Evolutionary conservation across 2,113 vertebrate genomes (phyloP), one percentile per base, ranked within the genome.

Genomic region (Petromus typicus): DNA sequence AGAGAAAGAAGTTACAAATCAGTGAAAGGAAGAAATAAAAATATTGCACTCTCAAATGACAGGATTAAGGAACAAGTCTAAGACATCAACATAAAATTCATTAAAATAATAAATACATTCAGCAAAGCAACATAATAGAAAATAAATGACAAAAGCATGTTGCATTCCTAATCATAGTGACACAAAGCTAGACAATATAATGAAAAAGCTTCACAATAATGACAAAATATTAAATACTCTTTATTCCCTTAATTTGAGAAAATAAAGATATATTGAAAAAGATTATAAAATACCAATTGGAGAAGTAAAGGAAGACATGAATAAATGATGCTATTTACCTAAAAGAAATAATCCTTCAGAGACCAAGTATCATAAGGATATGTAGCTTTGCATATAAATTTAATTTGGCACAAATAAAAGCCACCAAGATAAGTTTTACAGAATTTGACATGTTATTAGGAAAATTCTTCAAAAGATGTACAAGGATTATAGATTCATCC

Each of bases 71-170:
- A 78, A 96, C 40, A 92, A 89, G 85, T 73, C 73, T 67, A 81
- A 61, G 69, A 40, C 63, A 93, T 95, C 91, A 96, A 89, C 56
- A 82, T 45, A 95, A 95, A 96, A 90, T 87, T 96, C 96, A 96
- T 96, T 96, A 91, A 94, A 97, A 93, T 82, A 95, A 97, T 89
- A 91, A 95, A 96, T 80, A 76, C 64, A 17, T 84, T 95, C 87
- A 93, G 79, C 67, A 96, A 93, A 82, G 76, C 80, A 51, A n/a
- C 84, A 91, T 86, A 96, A 79, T 86, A 79, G 69, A 79, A 91
- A 79, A 88, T 78, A 94, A 95, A 69, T 95, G 89, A 89, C 75
- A 91, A 92, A 95, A 91, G 20, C 91, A 23, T 91, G 56, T 75
- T 51, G 13, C 80, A 91, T 89, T 86, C 23, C 75, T 91, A 94